Percentiles rank a stretch among this genome's conserved stretches.
Evolutionary conservation across 37 sponge, comb jelly and placozoan species (phyloP).

Genomic region (Dysidea cf. avara): DNA sequence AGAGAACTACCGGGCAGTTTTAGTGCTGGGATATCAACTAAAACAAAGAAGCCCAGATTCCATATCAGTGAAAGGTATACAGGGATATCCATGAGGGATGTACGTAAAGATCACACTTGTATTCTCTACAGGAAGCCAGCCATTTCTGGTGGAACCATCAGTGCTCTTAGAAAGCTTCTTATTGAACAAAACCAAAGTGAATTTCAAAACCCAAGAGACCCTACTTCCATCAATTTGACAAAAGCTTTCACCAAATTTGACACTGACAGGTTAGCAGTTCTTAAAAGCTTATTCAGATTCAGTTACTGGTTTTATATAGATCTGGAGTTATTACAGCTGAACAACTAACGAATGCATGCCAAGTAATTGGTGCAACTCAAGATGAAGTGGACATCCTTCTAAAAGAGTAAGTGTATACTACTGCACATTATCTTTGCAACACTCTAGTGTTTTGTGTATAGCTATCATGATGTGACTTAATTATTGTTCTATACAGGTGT

Average conservation of each 20-base stretch:
- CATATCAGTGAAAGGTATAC: conserved; percentile 23
- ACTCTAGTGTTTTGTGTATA: no score
- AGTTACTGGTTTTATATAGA: neutral
- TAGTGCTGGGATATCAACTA: conserved; percentile 40
- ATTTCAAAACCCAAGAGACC: conserved; percentile 65
- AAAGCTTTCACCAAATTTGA: conserved; percentile 67
- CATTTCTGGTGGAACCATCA: conserved; percentile 7
- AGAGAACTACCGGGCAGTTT: neutral
- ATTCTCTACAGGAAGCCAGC: neutral
- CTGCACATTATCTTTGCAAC: no score
- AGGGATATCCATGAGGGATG: neutral
- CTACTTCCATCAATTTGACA: conserved; percentile 45
- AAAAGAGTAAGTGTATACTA: conserved; percentile 44
- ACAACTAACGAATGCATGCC: conserved; percentile 30
- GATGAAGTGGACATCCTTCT: conserved; percentile 36
- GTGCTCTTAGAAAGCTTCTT: conserved; percentile 52
- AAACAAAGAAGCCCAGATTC: conserved; percentile 21
- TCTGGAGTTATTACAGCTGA: conserved; percentile 46
- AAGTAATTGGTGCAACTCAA: conserved; percentile 31
- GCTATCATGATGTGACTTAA: no score
- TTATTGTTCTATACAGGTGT: conserved; percentile 29
- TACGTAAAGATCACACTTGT: neutral
- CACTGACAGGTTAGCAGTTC: conserved; percentile 25
- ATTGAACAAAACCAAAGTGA: conserved; percentile 39
- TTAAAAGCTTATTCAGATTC: neutral